Evolutionary conservation across 2,888 invertebrate genomes (phyloP).

Genomic region (Rhabditoides inermis): DNA sequence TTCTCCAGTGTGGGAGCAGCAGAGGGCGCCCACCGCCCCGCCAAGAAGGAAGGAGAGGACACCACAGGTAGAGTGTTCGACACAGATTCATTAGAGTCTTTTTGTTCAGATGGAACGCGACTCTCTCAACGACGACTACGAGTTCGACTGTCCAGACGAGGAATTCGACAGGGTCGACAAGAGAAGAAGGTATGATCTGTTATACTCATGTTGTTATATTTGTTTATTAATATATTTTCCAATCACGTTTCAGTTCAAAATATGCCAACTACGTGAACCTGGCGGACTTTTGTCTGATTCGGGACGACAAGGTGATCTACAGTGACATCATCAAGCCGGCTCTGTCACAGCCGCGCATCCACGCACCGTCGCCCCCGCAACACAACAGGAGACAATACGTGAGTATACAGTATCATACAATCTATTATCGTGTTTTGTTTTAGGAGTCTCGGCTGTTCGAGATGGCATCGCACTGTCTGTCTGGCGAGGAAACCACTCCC

Average conservation of each 20-base stretch:
- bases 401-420: not conserved
- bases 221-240: not conserved
- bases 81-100: too few species aligned
- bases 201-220: not conserved
- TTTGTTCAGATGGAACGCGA: conserved; percentile 38
- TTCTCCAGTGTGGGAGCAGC: too few species aligned
- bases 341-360: conserved; percentile 5
- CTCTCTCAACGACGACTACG: conserved; percentile 43
- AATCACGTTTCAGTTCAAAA: conserved; percentile 5
- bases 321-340: conserved; percentile 32
- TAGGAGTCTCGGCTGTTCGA: conserved; percentile 36
- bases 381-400: conserved; percentile 35
- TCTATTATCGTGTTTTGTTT: not conserved
- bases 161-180: conserved; percentile 34
- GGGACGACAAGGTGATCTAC: conserved; percentile 37
- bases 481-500: conserved; percentile 6
- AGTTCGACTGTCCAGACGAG: conserved; percentile 44
- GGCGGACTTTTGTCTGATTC: conserved; percentile 37
- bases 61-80: too few species aligned
- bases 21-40: too few species aligned
- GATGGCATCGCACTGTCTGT: conserved; percentile 40
- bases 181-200: not conserved
- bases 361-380: conserved; percentile 25
- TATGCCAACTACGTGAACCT: conserved; percentile 43
- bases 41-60: too few species aligned